Evolutionary conservation across 30 jellyfish, hydroid and myxozoan species (phyloP).

Genomic region (Catostylus mosaicus): DNA sequence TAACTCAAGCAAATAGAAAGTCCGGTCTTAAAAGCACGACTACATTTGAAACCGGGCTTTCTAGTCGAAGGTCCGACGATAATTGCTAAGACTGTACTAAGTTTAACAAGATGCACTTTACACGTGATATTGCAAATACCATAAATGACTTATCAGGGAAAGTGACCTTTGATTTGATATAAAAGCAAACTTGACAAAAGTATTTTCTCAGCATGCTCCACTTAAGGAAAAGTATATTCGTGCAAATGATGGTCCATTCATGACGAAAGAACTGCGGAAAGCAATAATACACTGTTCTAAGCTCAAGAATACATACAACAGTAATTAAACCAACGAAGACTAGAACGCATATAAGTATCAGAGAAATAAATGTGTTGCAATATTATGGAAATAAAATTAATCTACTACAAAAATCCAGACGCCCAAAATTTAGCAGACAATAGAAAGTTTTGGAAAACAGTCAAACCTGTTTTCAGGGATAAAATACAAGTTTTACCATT

Average conservation of each 20-base stretch:
- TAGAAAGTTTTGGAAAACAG: constrained; percentile 37
- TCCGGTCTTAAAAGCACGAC: no score
- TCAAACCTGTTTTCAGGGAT: no score
- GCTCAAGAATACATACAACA: background rate
- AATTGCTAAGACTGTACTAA: no score
- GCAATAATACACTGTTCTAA: background rate
- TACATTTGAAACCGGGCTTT: no score
- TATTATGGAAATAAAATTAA: background rate
- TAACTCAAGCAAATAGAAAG: no score
- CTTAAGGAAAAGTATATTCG: background rate
- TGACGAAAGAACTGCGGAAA: background rate
- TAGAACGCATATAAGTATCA: constrained; percentile 7
- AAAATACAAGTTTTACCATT: no score
- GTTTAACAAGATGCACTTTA: no score
- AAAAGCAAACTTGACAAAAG: background rate
- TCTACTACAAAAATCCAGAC: constrained; percentile 1
- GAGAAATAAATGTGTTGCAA: background rate
- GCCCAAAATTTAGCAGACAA: background rate
- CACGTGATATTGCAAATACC: no score
- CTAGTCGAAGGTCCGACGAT: no score
- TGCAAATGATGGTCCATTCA: background rate
- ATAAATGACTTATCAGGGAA: no score
- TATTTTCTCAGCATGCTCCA: background rate
- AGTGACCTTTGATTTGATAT: background rate
- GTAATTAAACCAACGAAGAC: background rate